Conservation (phyloP, 2,888 invertebrate genomes). For the Sericinus montela region DNA sequence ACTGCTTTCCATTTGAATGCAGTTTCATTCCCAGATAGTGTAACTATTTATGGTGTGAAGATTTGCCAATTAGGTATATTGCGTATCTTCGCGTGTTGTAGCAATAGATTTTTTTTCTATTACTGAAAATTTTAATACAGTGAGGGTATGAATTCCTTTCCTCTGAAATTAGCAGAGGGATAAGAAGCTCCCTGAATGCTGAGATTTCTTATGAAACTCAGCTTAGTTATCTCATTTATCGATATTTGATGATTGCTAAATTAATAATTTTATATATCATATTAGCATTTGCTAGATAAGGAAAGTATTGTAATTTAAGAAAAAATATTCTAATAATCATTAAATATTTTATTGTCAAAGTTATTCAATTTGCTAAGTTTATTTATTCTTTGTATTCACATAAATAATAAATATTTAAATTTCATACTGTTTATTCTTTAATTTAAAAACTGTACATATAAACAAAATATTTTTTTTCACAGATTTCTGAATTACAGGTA, state of each 20-base stretch:
- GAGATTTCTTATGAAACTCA: slow-evolving; percentile 21
- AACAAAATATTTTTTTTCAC: not conserved
- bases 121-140: slow-evolving; percentile 6
- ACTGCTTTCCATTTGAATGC: slow-evolving; percentile 8
- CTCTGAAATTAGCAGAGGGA: slow-evolving; percentile 73
- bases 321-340: not conserved
- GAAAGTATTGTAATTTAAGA: slow-evolving; percentile 10
- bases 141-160: slow-evolving; percentile 61
- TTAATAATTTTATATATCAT: slow-evolving; percentile 3
- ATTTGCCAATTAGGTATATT: slow-evolving; percentile 39
- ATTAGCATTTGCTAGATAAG: slow-evolving; percentile 8
- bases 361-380: slow-evolving; percentile 43
- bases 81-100: not conserved
- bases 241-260: not conserved
- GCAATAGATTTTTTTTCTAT: not conserved
- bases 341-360: slow-evolving; percentile 16
- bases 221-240: not conserved
- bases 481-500: too few species aligned
- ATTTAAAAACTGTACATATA: slow-evolving; percentile 19
- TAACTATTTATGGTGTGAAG: slow-evolving; percentile 4
- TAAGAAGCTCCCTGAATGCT: slow-evolving; percentile 54
- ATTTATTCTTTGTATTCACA: slow-evolving; percentile 65
- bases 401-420: slow-evolving; percentile 49
- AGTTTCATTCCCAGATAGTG: slow-evolving; percentile 1
- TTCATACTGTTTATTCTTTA: slow-evolving; percentile 21